Base-by-base conservation (phyloP, 37 sponge, comb jelly and placozoan genomes). In the Sycon ciliatum region DNA sequence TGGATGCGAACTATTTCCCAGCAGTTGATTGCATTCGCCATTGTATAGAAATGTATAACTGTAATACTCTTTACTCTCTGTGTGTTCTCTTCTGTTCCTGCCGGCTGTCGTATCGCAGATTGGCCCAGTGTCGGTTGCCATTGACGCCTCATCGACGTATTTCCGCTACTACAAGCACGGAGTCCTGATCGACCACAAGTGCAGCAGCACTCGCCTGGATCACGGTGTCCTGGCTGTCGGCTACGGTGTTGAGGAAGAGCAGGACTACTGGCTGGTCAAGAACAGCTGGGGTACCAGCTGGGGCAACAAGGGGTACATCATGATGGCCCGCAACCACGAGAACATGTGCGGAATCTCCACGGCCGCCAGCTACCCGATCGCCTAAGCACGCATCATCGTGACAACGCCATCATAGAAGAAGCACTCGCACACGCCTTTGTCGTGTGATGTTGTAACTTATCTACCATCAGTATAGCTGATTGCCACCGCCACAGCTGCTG, bases 161-260 rank as follows among this genome's bases (percentile, higher is more conserved):
- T 88, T 88, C 78, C 88, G 87, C 76, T 87, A 87, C 81, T 92
- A 92, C 75, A 61, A 56, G 11, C 82, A 78, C 36, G 94, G 94
- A 52, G 86, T 93, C 57, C 88, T 80, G 56, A 68, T 70, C 57
- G 86, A 85, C 46, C 65, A 37, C 26, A 68, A 39, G 56, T 93
- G 94, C 79, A 88, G 86, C 68, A 60, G 75, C 11, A 76, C 38
- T 30, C 62, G 75, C n/a, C 82, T 93, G 33, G 84, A 93, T 61
- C 94, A 93, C 64, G 94, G 94, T 7, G 94, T 93, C 1, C 78
- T 93, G 61, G 87, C 79, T 27, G 86, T 85, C 5, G 94, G 94
- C 27, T 93, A 88, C 72, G 91, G 91, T 5, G 71, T 72, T 6
- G 16, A 22, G 32, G 53, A 56, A 35, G 56, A 26, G 0, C 38